Base-by-base conservation (phyloP, 2,888 invertebrate genomes). In the Epsilonema sp. region DNA sequence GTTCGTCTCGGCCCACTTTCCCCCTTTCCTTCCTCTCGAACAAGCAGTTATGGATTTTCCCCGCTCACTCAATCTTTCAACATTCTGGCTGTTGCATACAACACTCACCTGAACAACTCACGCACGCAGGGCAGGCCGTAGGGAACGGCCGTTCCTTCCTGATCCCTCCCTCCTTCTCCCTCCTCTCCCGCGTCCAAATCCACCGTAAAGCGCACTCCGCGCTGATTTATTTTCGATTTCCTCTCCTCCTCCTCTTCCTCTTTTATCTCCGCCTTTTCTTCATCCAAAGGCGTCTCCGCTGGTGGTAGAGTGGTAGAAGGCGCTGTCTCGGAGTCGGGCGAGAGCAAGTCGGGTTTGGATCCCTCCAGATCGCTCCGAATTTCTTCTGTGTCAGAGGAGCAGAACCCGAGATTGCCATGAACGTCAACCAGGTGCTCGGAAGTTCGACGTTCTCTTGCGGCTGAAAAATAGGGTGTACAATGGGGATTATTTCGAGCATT, bases 101-200 rank as follows among this genome's bases (percentile, higher is more conserved):
- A n/a, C n/a, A n/a, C n/a, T 31, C 40, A 53, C 54, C 87, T 76
- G 56, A 85, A 82, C 47, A 99, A 70, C 65, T 97, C 97, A 53
- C 85, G 73, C n/a, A 94, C 82, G 64, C 90, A 92, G 0, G 83
- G 81, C 48, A 94, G 72, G 1, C 92, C 90, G 63, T 94, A 92
- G 0, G 94, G 92, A 49, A 80, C 74, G 43, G 83, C 68, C 11
- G 37, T n/a, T 19, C 22, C 40, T 25, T 4, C 24, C 19, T 3
- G 5, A n/a, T n/a, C n/a, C n/a, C n/a, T n/a, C n/a, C n/a, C n/a
- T 13, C 19, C 11, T 2, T 26, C 19, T 16, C 19, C 2, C 2
- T 38, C 24, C 25, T 37, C 26, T 8, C 2, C 19, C 5, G 31
- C 37, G n/a, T 37, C 42, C n/a, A 26, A 16, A 16, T 47, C 44